A percentile compares a stretch with the other conserved stretches of the same genome.
Evolutionary conservation across 2,797 vertebrate species (phyloP).

Genomic region (Helostoma temminkii): DNA sequence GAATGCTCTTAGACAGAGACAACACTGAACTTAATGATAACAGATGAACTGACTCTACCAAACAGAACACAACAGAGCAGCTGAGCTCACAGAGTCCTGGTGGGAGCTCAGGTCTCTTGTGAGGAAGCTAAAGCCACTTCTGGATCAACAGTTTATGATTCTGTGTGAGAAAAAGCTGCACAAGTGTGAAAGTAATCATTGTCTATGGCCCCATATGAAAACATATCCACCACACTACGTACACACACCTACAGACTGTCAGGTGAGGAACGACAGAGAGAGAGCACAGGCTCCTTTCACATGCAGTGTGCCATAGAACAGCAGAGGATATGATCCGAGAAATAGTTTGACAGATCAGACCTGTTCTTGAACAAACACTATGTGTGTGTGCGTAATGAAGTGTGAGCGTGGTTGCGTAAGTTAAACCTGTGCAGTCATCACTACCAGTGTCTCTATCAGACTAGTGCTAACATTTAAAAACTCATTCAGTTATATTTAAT

Average conservation of each 20-base stretch:
- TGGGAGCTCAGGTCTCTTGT: too few relatives aligned
- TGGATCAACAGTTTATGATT: too few relatives aligned
- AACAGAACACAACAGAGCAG: too few relatives aligned
- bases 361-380: constrained; percentile 53
- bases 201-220: background rate
- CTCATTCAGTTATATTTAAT: background rate
- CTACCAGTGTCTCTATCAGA: background rate
- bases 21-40: too few relatives aligned
- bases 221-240: fast-evolving
- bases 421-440: background rate
- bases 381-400: background rate
- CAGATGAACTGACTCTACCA: too few relatives aligned
- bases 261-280: background rate
- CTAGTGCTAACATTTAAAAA: background rate
- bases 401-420: background rate
- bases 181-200: too few relatives aligned
- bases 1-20: too few relatives aligned
- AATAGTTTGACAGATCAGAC: constrained; percentile 38
- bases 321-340: background rate
- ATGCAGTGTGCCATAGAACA: background rate
- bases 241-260: background rate
- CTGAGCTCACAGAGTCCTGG: too few relatives aligned
- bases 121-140: too few relatives aligned
- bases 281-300: background rate
- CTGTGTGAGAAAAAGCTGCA: too few relatives aligned